Percentiles rank a stretch among this genome's conserved stretches.
These are phyloP conservation scores for Chaenogobius annularis DNA, from an alignment of 2,113 vertebrate genomes.

Conservation along the genomic window DNA sequence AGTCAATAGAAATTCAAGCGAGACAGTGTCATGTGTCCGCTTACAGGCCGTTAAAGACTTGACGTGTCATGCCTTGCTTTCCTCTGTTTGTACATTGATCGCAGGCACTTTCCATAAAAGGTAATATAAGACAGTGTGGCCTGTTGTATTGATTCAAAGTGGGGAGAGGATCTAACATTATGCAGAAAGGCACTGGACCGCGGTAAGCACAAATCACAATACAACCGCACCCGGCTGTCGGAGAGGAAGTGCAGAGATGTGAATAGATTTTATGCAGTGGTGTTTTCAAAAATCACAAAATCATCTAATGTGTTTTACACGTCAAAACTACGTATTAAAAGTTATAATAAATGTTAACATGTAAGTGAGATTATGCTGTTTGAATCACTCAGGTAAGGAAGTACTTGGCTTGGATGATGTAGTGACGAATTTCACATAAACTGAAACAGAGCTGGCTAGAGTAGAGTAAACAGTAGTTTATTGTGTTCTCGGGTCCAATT, in stretches of 20 bases:
- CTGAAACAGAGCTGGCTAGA: too few relatives aligned
- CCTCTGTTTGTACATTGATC: background rate
- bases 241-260: background rate
- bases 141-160: slow-evolving; percentile 13
- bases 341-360: background rate
- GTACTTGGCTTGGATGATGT: too few relatives aligned
- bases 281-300: background rate
- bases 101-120: slow-evolving; percentile 5
- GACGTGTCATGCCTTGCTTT: slow-evolving; percentile 1
- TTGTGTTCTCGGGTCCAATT: too few relatives aligned
- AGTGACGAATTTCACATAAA: too few relatives aligned
- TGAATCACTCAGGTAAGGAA: background rate
- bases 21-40: background rate
- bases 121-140: background rate
- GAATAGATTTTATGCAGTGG: background rate
- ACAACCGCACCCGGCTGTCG: slow-evolving; percentile 1
- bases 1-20: background rate
- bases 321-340: background rate
- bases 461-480: too few relatives aligned
- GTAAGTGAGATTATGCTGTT: background rate
- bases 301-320: background rate
- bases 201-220: slow-evolving; percentile 1
- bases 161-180: slow-evolving; percentile 11
- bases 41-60: slow-evolving; percentile 5
- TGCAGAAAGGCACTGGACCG: background rate